Percentiles rank a stretch among this genome's conserved stretches.
These are phyloP conservation scores for Oxystoma pomonae DNA, from an alignment of 2,888 invertebrate genomes.

Conservation along the genomic window DNA sequence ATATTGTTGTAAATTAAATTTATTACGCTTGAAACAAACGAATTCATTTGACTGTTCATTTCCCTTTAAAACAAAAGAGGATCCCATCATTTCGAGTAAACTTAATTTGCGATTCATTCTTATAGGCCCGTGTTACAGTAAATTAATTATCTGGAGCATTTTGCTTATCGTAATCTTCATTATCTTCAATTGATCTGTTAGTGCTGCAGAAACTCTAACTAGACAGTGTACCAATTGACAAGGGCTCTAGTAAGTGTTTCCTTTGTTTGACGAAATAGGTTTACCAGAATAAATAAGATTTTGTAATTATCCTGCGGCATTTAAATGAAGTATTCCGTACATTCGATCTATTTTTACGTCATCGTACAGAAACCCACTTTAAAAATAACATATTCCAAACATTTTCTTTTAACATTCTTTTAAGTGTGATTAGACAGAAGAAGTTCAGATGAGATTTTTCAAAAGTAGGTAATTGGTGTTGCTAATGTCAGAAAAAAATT, in stretches of 20 bases:
- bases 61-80: neutral
- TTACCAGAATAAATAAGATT: too few species aligned
- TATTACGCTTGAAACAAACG: neutral
- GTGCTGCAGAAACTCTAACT: too few species aligned
- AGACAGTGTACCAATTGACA: too few species aligned
- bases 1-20: neutral
- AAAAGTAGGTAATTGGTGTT: neutral
- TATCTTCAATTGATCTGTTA: too few species aligned
- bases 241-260: too few species aligned
- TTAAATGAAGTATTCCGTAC: neutral
- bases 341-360: neutral
- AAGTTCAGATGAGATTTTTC: neutral
- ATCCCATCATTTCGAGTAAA: neutral
- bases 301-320: too few species aligned
- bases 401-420: neutral
- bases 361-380: too few species aligned
- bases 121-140: too few species aligned
- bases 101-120: neutral
- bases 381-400: constrained; percentile 4
- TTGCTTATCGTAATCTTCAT: too few species aligned
- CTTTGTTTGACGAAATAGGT: too few species aligned
- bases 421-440: neutral
- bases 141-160: too few species aligned
- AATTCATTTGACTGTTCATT: neutral
- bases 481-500: neutral